These are phyloP conservation scores for Agonopterix subpropinquella DNA, from an alignment of 2,888 invertebrate species.

Conservation along the genomic window DNA sequence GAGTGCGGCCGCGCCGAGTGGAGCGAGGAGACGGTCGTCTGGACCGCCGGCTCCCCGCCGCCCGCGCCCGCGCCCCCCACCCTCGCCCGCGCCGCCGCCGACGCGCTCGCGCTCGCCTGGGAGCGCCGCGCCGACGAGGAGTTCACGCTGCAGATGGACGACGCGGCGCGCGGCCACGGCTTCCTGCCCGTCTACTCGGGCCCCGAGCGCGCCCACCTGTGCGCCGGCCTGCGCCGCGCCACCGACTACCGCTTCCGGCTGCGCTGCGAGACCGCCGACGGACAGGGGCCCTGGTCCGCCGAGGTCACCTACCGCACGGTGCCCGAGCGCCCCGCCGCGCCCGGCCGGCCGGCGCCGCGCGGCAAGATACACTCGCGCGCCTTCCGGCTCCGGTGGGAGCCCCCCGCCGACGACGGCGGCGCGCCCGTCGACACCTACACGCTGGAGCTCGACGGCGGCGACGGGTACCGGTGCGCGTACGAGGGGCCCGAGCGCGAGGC, in stretches of 20 bases:
- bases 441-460: constrained; percentile 82
- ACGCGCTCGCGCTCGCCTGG: constrained; percentile 84
- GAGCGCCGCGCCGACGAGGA: constrained; percentile 85
- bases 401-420: constrained; percentile 85
- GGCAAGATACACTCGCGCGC: constrained; percentile 88
- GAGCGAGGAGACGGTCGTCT: constrained; percentile 80
- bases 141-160: constrained; percentile 89
- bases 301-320: constrained; percentile 86
- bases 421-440: constrained; percentile 80
- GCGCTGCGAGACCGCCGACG: constrained; percentile 88
- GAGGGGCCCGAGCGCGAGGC: constrained; percentile 85
- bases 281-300: constrained; percentile 88
- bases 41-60: constrained; percentile 88
- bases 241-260: constrained; percentile 89
- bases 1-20: constrained; percentile 85
- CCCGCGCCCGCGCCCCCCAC: constrained; percentile 85
- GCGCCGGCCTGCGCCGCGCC: constrained; percentile 81
- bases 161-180: constrained; percentile 81
- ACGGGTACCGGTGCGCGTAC: constrained; percentile 85
- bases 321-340: constrained; percentile 86
- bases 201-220: constrained; percentile 80
- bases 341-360: constrained; percentile 85
- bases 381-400: constrained; percentile 89
- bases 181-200: constrained; percentile 89
- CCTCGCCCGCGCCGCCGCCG: constrained; percentile 78